Evolutionary conservation across 2,113 vertebrate species (phyloP).

Genomic region (Daboia siamensis): DNA sequence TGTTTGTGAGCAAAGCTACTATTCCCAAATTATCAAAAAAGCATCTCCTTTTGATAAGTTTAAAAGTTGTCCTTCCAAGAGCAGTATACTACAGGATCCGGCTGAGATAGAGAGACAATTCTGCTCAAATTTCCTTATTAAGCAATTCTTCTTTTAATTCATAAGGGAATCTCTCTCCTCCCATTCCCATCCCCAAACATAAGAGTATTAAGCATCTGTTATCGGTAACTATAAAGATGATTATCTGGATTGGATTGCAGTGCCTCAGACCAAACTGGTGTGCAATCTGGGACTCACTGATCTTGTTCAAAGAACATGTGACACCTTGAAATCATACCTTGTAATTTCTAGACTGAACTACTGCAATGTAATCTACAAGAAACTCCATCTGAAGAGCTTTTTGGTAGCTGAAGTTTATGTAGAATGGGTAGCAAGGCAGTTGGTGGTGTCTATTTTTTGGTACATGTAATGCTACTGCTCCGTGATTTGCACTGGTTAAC

Average conservation of each 20-base stretch:
- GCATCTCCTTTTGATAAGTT: neutral
- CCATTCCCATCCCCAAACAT: neutral
- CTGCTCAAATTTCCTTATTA: neutral
- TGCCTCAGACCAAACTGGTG: neutral
- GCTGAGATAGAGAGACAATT: neutral
- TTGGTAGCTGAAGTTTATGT: neutral
- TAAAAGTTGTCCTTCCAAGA: neutral
- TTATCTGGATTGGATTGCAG: neutral
- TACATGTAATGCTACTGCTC: neutral
- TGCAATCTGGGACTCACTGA: neutral
- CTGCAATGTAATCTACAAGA: neutral
- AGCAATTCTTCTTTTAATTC: neutral
- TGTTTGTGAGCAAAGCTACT: neutral
- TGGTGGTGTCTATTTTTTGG: neutral
- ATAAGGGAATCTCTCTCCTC: neutral
- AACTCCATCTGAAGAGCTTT: neutral
- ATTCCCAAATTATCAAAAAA: neutral
- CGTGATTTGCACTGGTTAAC: neutral
- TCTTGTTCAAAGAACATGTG: neutral
- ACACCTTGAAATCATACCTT: neutral
- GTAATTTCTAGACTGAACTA: neutral
- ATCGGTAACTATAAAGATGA: neutral
- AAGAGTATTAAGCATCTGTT: neutral
- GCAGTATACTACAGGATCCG: neutral
- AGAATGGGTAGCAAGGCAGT: neutral